A percentile compares a stretch with the other conserved stretches of the same genome.
Evolutionary conservation across 2,113 vertebrate species (phyloP).

Genomic region (Anguilla japonica): DNA sequence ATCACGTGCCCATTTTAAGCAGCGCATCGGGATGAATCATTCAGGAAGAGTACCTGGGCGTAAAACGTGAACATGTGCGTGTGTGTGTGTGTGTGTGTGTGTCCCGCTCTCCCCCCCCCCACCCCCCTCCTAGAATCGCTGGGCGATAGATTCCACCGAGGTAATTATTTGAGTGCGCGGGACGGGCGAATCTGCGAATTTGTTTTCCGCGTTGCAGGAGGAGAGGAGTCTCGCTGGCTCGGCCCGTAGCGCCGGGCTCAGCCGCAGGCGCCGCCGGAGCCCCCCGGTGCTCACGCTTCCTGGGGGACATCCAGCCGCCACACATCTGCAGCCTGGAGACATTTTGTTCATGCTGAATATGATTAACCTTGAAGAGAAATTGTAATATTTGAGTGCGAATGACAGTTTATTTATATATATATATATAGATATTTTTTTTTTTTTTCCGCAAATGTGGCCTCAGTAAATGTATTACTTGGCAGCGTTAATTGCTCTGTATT

Average conservation of each 20-base stretch:
- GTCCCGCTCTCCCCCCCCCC: too few species aligned
- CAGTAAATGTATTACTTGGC: neutral
- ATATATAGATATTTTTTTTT: too few species aligned
- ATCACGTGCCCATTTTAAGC: neutral
- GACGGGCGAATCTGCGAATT: neutral
- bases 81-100: too few species aligned
- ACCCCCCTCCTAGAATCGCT: neutral
- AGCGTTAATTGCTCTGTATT: neutral
- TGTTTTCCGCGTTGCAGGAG: neutral
- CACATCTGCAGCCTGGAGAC: neutral
- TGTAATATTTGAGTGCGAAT: neutral
- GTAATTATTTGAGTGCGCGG: neutral
- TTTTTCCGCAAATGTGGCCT: neutral
- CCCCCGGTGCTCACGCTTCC: neutral
- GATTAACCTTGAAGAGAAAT: neutral
- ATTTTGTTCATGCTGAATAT: neutral
- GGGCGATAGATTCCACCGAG: neutral
- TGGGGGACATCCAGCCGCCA: neutral
- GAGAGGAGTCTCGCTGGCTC: neutral
- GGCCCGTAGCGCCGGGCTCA: neutral
- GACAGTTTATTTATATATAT: neutral
- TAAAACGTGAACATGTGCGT: neutral
- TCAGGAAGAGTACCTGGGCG: neutral
- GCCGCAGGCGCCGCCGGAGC: neutral
- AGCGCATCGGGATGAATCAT: neutral